Percentiles rank a stretch among this genome's conserved stretches.
Evolutionary conservation across 2,888 invertebrate species (phyloP).

Genomic region (Tiliacea aurago): DNA sequence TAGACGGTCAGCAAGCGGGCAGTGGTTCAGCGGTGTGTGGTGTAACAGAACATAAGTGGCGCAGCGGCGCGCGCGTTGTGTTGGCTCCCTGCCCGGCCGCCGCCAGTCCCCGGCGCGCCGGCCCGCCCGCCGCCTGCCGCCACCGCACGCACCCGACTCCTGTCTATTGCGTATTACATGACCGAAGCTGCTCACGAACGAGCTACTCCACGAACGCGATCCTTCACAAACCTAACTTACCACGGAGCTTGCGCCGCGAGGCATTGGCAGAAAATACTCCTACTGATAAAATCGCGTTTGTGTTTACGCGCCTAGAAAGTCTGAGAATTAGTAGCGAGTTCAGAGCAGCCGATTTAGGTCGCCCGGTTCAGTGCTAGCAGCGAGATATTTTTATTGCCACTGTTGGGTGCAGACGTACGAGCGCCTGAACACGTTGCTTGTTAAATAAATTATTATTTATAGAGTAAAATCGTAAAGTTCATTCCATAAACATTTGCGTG

Average conservation of each 20-base stretch:
- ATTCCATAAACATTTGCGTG: slow-evolving; percentile 86
- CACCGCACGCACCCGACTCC: slow-evolving; percentile 44
- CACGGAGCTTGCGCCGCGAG: slow-evolving; percentile 34
- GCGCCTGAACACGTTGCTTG: slow-evolving; percentile 82
- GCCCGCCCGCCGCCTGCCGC: slow-evolving; percentile 74
- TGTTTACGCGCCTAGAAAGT: slow-evolving; percentile 75
- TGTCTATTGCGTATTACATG: slow-evolving; percentile 52
- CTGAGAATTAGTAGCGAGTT: slow-evolving; percentile 75
- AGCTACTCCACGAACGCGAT: slow-evolving; percentile 46
- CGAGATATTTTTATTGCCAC: slow-evolving; percentile 90
- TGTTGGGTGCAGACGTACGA: slow-evolving; percentile 86
- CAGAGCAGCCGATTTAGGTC: slow-evolving; percentile 87
- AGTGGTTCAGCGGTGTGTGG: slow-evolving; percentile 77
- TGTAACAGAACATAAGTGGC: slow-evolving; percentile 85
- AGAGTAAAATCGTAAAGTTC: slow-evolving; percentile 86
- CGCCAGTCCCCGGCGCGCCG: slow-evolving; percentile 86
- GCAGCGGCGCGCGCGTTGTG: slow-evolving; percentile 74
- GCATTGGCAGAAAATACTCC: slow-evolving; percentile 61
- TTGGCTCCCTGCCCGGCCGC: slow-evolving; percentile 86
- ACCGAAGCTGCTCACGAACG: slow-evolving; percentile 48
- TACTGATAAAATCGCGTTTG: slow-evolving; percentile 62
- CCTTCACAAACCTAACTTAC: slow-evolving; percentile 17
- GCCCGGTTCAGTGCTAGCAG: slow-evolving; percentile 88
- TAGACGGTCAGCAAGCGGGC: slow-evolving; percentile 74
- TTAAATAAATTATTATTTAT: slow-evolving; percentile 87